A percentile compares a stretch with the other conserved stretches of the same genome.
phyloP scores from a whole-genome alignment of 2,888 invertebrate genomes.

The Caenorhabditis plicata region DNA sequence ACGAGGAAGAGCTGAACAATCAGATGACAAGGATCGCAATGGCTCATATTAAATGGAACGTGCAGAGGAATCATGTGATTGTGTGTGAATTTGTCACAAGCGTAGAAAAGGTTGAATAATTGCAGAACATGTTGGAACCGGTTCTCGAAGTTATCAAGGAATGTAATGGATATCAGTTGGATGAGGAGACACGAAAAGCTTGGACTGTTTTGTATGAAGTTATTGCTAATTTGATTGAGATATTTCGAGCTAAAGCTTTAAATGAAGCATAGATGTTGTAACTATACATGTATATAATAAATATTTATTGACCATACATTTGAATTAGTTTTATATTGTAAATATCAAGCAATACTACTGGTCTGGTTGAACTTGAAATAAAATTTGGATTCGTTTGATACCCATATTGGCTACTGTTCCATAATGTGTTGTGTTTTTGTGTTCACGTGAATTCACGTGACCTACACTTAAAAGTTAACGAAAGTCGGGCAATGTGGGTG shows the following conservation, averaged over 20 bases:
- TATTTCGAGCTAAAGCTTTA: conserved; percentile 34
- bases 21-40: conserved; percentile 52
- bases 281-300: no score
- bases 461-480: no score
- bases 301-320: no score
- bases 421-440: no score
- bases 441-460: no score
- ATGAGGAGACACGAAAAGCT: conserved; percentile 44
- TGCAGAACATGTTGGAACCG: conserved; percentile 59
- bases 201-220: conserved; percentile 63
- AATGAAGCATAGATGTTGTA: conserved; percentile 15
- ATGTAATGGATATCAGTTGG: conserved; percentile 33
- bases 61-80: conserved; percentile 55
- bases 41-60: conserved; percentile 62
- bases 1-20: conserved; percentile 43
- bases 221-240: conserved; percentile 60
- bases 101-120: background rate
- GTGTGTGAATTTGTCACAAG: conserved; percentile 40
- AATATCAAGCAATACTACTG: no score
- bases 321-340: no score
- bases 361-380: no score
- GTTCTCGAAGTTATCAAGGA: conserved; percentile 49
- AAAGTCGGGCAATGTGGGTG: no score
- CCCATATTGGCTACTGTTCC: no score
- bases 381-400: no score